These are phyloP conservation scores for Echeneis naucrates DNA, from an alignment of 2,797 vertebrate genomes.

Conservation along the genomic window DNA sequence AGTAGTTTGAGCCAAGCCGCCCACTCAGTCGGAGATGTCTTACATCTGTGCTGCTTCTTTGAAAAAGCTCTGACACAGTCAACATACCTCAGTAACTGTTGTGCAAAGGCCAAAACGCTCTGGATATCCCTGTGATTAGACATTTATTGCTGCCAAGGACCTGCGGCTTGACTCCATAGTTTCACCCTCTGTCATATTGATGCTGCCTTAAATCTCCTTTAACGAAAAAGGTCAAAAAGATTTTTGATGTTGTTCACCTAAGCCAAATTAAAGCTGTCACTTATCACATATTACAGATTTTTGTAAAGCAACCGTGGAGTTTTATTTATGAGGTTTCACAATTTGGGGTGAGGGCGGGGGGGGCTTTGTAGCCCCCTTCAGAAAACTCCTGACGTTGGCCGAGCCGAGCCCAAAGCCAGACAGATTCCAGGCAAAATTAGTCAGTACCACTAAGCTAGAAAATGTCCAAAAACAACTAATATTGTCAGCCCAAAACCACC, in stretches of 20 bases:
- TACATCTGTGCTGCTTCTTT: conserved; percentile 23
- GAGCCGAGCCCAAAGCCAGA: conserved; percentile 13
- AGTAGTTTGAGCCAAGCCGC: conserved; percentile 6
- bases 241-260: neutral
- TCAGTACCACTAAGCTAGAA: conserved; percentile 28
- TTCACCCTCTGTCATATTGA: neutral
- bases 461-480: conserved; percentile 52
- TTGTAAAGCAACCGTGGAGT: too few species aligned
- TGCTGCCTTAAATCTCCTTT: neutral
- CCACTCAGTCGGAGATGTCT: conserved; percentile 16
- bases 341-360: too few species aligned
- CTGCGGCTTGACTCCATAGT: neutral
- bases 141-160: neutral
- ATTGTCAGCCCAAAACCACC: conserved; percentile 33
- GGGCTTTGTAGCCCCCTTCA: too few species aligned
- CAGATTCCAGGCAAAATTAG: conserved; percentile 31
- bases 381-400: neutral
- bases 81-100: neutral
- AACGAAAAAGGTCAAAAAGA: neutral
- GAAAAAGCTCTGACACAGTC: neutral
- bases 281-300: too few species aligned
- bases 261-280: neutral
- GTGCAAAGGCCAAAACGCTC: neutral
- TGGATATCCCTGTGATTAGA: neutral
- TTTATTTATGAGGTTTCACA: too few species aligned